phyloP scores from a whole-genome alignment of 2,888 invertebrate genomes.

The Chymomyza caudatula region DNA sequence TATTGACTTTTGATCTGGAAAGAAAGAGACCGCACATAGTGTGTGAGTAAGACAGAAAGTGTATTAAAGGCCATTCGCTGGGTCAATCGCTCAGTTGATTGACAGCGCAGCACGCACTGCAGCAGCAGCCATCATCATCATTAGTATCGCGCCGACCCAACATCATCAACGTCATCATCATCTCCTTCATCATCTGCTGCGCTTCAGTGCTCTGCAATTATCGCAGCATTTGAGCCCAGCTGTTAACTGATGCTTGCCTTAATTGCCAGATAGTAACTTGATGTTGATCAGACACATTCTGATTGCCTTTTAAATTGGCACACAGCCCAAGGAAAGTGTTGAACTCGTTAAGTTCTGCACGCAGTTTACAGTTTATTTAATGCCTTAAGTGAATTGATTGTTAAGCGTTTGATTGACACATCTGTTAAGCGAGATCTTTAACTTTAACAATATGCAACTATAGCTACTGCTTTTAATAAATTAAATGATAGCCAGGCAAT shows the following conservation, averaged over 20 bases:
- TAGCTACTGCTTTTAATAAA: neutral
- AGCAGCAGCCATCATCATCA: neutral
- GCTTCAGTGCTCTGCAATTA: neutral
- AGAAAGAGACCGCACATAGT: constrained; percentile 21
- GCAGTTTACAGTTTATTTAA: neutral
- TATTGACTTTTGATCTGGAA: constrained; percentile 78
- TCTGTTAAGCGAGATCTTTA: neutral
- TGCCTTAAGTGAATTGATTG: neutral
- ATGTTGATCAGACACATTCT: neutral
- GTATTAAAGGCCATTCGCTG: constrained; percentile 25
- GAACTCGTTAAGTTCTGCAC: neutral
- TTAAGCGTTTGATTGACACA: constrained; percentile 55
- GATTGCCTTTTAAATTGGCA: neutral
- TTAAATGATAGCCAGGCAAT: constrained; percentile 11
- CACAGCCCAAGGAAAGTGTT: neutral
- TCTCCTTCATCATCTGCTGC: too few relatives aligned
- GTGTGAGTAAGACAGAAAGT: constrained; percentile 3
- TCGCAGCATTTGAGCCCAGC: neutral
- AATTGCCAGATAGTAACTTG: neutral
- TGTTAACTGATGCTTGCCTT: neutral
- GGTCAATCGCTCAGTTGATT: neutral
- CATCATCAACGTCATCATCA: too few relatives aligned
- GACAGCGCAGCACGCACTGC: neutral
- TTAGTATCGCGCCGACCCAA: neutral
- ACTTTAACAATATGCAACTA: neutral